Percentiles rank a stretch among this genome's conserved stretches.
Conservation (phyloP, 2,113 vertebrate genomes). For the Tragulus kanchil region DNA sequence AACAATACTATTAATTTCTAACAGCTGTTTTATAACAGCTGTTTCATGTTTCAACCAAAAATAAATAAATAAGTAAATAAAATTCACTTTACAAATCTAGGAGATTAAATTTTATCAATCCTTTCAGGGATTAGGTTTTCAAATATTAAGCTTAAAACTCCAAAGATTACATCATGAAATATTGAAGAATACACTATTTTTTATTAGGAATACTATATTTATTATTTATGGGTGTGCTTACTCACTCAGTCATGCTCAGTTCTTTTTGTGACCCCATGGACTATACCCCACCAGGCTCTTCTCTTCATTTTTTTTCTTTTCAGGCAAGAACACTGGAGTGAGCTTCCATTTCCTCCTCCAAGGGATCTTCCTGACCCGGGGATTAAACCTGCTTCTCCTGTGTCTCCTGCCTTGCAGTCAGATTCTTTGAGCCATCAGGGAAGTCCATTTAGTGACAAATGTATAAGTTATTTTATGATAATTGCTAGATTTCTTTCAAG, state of each 20-base stretch:
- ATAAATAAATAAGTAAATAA: not conserved
- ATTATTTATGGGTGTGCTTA: too few relatives aligned
- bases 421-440: not conserved
- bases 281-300: too few relatives aligned
- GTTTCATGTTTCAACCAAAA: too few relatives aligned
- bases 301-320: not conserved
- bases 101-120: not conserved
- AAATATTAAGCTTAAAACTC: conserved; percentile 21
- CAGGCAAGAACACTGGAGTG: not conserved
- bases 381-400: too few relatives aligned
- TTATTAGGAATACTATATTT: not conserved
- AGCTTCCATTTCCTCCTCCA: not conserved
- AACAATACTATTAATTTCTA: not conserved
- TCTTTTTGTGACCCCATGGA: too few relatives aligned
- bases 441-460: not conserved
- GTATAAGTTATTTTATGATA: not conserved
- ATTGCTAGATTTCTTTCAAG: not conserved
- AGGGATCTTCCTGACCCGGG: too few relatives aligned
- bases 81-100: not conserved
- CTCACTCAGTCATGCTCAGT: too few relatives aligned
- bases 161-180: not conserved
- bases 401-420: too few relatives aligned
- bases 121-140: not conserved
- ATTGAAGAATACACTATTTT: not conserved
- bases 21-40: not conserved